A percentile compares a stretch with the other conserved stretches of the same genome.
phyloP scores from a whole-genome alignment of 2,888 invertebrate genomes.

The Stenodema calcarata region DNA sequence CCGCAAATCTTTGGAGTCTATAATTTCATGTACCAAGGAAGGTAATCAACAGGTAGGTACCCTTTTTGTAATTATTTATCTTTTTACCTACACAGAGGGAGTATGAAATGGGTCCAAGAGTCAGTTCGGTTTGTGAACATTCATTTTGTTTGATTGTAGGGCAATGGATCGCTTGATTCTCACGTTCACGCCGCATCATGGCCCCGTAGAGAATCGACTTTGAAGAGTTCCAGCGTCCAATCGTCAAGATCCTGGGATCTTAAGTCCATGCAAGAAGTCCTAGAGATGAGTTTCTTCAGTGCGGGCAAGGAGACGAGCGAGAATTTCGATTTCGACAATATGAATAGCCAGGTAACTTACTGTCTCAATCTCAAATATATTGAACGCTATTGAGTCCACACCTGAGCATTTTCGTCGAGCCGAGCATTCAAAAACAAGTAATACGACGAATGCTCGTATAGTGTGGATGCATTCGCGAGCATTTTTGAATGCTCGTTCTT shows the following conservation, averaged over 20 bases:
- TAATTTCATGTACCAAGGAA: not conserved
- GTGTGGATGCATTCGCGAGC: not conserved
- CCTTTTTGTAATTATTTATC: too few relatives aligned
- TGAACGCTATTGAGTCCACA: too few relatives aligned
- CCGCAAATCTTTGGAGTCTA: not conserved
- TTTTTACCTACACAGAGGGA: too few relatives aligned
- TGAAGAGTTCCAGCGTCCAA: not conserved
- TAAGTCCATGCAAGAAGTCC: not conserved
- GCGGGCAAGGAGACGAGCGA: not conserved
- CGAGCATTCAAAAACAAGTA: too few relatives aligned
- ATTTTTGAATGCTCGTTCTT: not conserved
- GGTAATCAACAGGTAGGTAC: not conserved
- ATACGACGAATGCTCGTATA: not conserved
- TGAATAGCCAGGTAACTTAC: constrained; percentile 4
- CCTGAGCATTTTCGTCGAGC: not conserved
- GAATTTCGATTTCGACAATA: not conserved
- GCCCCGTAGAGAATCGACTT: not conserved
- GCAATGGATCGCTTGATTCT: not conserved
- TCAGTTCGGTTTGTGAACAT: not conserved
- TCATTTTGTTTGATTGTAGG: not conserved
- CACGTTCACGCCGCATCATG: not conserved
- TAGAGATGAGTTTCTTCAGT: not conserved
- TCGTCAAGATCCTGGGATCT: not conserved
- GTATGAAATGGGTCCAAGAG: too few relatives aligned
- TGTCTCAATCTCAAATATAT: not conserved